These are phyloP conservation scores for Harpagifer antarcticus DNA, from an alignment of 2,797 vertebrate species.

Conservation along the genomic window DNA sequence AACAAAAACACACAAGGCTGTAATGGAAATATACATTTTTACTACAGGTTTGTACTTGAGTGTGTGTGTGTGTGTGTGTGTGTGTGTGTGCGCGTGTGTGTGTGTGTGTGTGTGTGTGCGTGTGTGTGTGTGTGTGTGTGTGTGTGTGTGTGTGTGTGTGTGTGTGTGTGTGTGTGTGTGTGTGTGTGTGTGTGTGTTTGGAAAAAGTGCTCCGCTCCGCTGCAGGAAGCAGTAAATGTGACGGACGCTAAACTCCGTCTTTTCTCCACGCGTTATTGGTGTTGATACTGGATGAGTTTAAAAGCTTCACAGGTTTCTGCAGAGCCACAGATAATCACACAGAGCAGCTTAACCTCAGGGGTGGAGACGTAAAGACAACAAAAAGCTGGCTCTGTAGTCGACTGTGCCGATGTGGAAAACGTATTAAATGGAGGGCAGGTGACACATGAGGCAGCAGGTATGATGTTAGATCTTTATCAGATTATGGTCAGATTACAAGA, in stretches of 20 bases:
- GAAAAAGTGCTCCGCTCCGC: constrained; percentile 18
- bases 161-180: constrained; percentile 2
- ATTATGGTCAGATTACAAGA: not conserved
- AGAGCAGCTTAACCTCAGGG: not conserved
- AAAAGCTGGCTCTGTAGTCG: not conserved
- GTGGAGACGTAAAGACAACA: not conserved
- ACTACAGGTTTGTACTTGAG: constrained; percentile 27
- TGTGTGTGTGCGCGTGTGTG: constrained; percentile 1
- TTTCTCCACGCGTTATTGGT: constrained; percentile 24
- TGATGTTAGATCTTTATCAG: constrained; percentile 3
- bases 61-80: no score
- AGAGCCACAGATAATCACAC: constrained; percentile 24
- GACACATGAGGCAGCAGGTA: not conserved
- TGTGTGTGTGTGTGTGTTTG: constrained; percentile 23
- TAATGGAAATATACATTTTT: constrained; percentile 62
- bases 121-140: not conserved
- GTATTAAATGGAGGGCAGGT: not conserved
- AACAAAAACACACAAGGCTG: constrained; percentile 5
- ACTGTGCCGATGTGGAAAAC: not conserved
- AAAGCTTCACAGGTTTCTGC: constrained; percentile 4
- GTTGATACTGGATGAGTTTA: constrained; percentile 38
- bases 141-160: not conserved
- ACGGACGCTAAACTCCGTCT: constrained; percentile 40
- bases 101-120: constrained; percentile 2
- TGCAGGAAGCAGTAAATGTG: constrained; percentile 49